phyloP scores from a whole-genome alignment of 2,797 vertebrate genomes.

The Accipiter fasciatus region DNA sequence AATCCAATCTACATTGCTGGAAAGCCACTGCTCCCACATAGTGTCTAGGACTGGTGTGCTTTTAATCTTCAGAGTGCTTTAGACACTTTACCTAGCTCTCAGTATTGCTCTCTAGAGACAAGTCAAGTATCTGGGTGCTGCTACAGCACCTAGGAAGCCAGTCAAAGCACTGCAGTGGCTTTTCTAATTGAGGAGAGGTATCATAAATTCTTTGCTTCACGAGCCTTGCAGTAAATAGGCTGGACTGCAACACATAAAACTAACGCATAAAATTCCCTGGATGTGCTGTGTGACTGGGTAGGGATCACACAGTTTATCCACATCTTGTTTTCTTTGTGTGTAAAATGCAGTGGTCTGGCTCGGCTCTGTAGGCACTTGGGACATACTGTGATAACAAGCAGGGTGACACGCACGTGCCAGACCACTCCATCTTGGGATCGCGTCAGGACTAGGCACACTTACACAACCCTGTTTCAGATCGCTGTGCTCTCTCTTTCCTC shows the following conservation, averaged over 20 bases:
- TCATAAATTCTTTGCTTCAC: not conserved
- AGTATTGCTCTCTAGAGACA: not conserved
- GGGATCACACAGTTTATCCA: not conserved
- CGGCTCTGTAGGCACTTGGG: not conserved
- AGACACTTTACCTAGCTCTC: not conserved
- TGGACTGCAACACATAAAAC: not conserved
- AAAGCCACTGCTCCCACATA: not conserved
- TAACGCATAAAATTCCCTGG: not conserved
- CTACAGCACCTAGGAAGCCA: not conserved
- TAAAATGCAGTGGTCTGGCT: not conserved
- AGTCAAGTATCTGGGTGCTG: not conserved
- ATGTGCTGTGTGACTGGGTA: not conserved
- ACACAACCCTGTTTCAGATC: not conserved
- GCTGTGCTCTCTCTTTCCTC: not conserved
- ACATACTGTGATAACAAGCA: not conserved
- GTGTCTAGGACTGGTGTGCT: not conserved
- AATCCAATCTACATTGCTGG: not conserved
- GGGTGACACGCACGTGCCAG: fast-evolving
- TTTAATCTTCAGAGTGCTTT: not conserved
- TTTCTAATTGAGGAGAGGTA: not conserved
- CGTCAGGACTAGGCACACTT: fast-evolving
- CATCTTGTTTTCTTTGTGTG: not conserved
- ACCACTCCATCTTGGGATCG: not conserved
- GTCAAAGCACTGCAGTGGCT: not conserved
- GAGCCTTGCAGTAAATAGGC: not conserved